Base-by-base conservation (phyloP, 2,113 vertebrate species). In the Bubo bubo region DNA sequence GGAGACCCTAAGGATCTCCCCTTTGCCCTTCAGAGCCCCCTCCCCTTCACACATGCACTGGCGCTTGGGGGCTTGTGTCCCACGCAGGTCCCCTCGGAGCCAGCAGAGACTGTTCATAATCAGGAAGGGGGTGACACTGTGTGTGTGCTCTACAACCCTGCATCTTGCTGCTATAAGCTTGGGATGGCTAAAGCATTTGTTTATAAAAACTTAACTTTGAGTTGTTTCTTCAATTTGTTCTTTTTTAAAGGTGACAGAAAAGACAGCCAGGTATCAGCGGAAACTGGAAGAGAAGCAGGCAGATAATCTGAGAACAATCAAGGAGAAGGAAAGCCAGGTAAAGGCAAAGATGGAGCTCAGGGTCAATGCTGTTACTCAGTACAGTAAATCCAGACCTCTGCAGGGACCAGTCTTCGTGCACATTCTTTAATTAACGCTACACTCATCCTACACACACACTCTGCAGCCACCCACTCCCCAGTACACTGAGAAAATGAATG, bases 231-330 rank as follows among this genome's bases (percentile, higher is more conserved):
- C 32, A 18, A 37, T 58, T 32, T 79, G 14, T 28, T 86, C 32
- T 68, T 64, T 64, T 43, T 90, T 64, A 47, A 97, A 99, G 99
- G 89, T 98, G 95, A 98, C 96, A 47, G 98, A 98, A 73, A 98
- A 93, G 79, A 90, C 95, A 91, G 97, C 88, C 62, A 96, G 95
- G 27, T 98, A 98, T 23, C 99, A 99, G 97, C 98, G 98, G 92
- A 98, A 96, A 79, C 98, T 99, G 93, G 98, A 99, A 92, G 98
- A 98, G 97, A 99, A 99, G 95, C 99, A 99, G 91, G 97, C 97
- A 5, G 98, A 98, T 10, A 99, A 98, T 37, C 96, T 99, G 88
- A 98, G 98, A n/a, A 96, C 98, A 75, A 99, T 99, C 97, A 99
- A 98, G 96, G 97, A 97, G 41, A 95, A 98, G 62, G 98, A 98